These are phyloP conservation scores for Tangara arthus DNA, from an alignment of 2,797 vertebrate genomes.

Conservation along the genomic window DNA sequence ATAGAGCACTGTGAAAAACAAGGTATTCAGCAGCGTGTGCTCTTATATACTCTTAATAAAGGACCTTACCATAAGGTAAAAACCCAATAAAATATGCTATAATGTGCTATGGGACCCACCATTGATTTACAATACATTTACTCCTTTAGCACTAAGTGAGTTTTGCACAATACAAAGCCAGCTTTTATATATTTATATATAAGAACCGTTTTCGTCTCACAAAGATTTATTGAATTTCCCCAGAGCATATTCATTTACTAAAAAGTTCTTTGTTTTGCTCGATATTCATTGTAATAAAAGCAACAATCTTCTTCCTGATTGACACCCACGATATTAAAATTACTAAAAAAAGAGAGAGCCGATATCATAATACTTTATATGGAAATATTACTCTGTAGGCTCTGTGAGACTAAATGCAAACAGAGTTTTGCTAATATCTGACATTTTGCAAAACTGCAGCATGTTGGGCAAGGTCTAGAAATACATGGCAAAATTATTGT, in stretches of 20 bases:
- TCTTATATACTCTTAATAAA: conserved; percentile 74
- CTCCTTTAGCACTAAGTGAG: conserved; percentile 67
- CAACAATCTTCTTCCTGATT: conserved; percentile 29
- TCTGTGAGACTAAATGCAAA: conserved; percentile 36
- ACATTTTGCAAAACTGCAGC: conserved; percentile 2
- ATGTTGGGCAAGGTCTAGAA: conserved; percentile 35
- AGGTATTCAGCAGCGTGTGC: conserved; percentile 57
- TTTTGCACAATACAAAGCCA: conserved; percentile 69
- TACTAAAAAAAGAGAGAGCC: background rate
- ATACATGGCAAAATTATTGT: conserved; percentile 37
- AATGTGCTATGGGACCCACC: conserved; percentile 63
- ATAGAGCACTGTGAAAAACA: conserved; percentile 69
- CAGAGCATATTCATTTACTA: conserved; percentile 62
- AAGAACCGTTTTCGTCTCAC: conserved; percentile 66
- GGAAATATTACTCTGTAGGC: conserved; percentile 20
- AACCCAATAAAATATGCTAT: conserved; percentile 72
- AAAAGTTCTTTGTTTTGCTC: conserved; percentile 70
- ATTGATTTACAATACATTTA: conserved; percentile 75
- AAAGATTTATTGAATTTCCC: conserved; percentile 75
- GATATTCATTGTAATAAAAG: conserved; percentile 49
- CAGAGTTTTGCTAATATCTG: background rate
- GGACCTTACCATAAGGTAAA: conserved; percentile 75
- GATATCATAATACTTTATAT: background rate
- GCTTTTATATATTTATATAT: conserved; percentile 65
- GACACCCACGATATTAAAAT: conserved; percentile 7